Base-by-base conservation (phyloP, 2,797 vertebrate genomes). In the Halcyon badia region DNA sequence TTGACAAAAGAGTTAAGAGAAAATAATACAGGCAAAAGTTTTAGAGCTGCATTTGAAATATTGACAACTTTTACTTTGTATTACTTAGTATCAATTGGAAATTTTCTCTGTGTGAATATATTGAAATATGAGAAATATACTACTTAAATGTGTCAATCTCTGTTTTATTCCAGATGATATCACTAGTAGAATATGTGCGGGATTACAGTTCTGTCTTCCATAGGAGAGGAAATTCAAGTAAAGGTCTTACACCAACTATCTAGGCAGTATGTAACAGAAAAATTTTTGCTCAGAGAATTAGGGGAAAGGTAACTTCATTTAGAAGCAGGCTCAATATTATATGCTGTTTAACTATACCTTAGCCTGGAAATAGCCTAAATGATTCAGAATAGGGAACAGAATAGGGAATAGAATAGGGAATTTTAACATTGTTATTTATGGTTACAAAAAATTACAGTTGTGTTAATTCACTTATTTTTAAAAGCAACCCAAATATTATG, bases 361-460 rank as follows among this genome's bases (percentile, higher is more conserved):
- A 72, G 35, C 44, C 5, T 94, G 73, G 75, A 49, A 81, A 70
- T 69, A 75, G 20, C 42, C 39, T 78, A 54, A 70, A 61, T 57
- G 61, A 93, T 39, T 39, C 76, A 93, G 49, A 96, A 72, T 61
- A 95, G 87, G 87, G 70, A 92, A 96, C 76, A 93, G 49, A 96
- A 72, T 61, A 95, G 87, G 87, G 70, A 92, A 96, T n/a, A 93
- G 49, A 96, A 72, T 61, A 95, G 87, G 87, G 70, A 92, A 96
- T n/a, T n/a, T n/a, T n/a, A n/a, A n/a, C 4, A 22, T 37, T 87
- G 46, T 33, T 82, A 49, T 83, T 92, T 86, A 78, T 78, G 56
- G 28, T 24, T 83, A 60, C 51, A 56, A 57, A 77, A 42, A 57
- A 57, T 18, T 78, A 62, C 14, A 24, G 15, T 83, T 54, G 35